Conservation (phyloP, 2,888 invertebrate genomes). For the Tenthredo livida region DNA sequence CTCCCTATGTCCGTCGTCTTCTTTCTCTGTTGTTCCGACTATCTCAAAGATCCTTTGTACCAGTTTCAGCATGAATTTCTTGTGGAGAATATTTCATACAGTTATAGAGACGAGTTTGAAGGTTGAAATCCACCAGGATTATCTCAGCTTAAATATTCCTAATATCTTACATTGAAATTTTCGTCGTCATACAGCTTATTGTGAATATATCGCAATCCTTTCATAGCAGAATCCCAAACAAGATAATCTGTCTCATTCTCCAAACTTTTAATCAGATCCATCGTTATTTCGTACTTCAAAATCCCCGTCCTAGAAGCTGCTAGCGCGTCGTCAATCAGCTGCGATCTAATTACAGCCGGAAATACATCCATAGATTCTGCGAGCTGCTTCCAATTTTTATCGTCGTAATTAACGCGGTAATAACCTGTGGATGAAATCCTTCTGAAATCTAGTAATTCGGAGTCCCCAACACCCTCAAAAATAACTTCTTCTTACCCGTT, state of each 20-base stretch:
- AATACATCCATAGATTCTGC: conserved; percentile 80
- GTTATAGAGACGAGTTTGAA: background rate
- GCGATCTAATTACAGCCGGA: conserved; percentile 83
- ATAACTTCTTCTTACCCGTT: conserved; percentile 79
- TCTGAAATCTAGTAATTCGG: background rate
- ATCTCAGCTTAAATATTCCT: conserved; percentile 50
- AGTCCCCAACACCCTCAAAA: background rate
- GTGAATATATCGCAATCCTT: conserved; percentile 81
- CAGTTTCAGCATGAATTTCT: conserved; percentile 69
- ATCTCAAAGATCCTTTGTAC: conserved; percentile 66
- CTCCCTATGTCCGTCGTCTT: conserved; percentile 64
- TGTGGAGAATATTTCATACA: conserved; percentile 7
- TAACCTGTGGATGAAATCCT: conserved; percentile 78
- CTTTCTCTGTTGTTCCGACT: conserved; percentile 64
- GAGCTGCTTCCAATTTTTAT: conserved; percentile 81
- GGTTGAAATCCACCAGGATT: background rate
- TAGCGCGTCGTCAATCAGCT: conserved; percentile 85
- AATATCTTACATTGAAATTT: conserved; percentile 80
- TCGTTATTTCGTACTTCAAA: conserved; percentile 81
- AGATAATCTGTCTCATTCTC: conserved; percentile 80
- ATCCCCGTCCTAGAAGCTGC: conserved; percentile 81
- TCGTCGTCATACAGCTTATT: conserved; percentile 82
- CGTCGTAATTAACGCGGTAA: conserved; percentile 85
- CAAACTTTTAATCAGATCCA: conserved; percentile 80
- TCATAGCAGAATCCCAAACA: conserved; percentile 82